Percentiles rank a stretch among this genome's conserved stretches.
Conservation (phyloP, 2,888 invertebrate species). For the Apodemia duryi region DNA sequence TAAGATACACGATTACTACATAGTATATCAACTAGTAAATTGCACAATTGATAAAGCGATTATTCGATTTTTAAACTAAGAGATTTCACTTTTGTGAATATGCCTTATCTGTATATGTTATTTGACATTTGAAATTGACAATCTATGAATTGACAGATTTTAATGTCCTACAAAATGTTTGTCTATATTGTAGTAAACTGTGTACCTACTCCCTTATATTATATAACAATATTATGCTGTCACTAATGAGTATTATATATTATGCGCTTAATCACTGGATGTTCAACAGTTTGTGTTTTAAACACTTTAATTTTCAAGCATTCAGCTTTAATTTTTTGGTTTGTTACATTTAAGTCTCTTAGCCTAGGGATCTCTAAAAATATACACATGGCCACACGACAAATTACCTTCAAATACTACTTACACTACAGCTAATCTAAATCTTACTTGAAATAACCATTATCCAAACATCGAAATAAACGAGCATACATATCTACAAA, state of each 20-base stretch:
- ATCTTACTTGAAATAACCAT: slow-evolving; percentile 38
- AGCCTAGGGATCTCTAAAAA: slow-evolving; percentile 41
- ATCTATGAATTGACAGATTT: slow-evolving; percentile 48
- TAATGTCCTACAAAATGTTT: slow-evolving; percentile 30
- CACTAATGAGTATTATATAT: slow-evolving; percentile 65
- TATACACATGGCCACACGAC: slow-evolving; percentile 69
- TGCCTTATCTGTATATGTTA: slow-evolving; percentile 19
- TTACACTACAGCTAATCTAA: slow-evolving; percentile 42
- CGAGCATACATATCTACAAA: slow-evolving; percentile 53
- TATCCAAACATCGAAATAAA: slow-evolving; percentile 37
- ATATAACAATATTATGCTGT: slow-evolving; percentile 27
- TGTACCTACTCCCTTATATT: slow-evolving; percentile 26
- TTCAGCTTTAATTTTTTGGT: slow-evolving; percentile 76
- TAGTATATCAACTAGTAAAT: slow-evolving; percentile 66
- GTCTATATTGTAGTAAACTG: slow-evolving; percentile 22
- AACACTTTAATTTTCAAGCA: slow-evolving; percentile 78
- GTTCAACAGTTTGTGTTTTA: slow-evolving; percentile 63
- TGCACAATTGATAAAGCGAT: slow-evolving; percentile 77
- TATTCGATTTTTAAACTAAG: slow-evolving; percentile 44
- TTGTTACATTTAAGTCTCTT: slow-evolving; percentile 68
- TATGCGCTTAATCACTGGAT: slow-evolving; percentile 64
- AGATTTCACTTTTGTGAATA: slow-evolving; percentile 46
- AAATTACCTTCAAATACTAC: slow-evolving; percentile 47
- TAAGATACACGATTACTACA: slow-evolving; percentile 58
- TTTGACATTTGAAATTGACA: slow-evolving; percentile 45